phyloP scores from a whole-genome alignment of 2,113 vertebrate genomes.

The Passerina amoena region DNA sequence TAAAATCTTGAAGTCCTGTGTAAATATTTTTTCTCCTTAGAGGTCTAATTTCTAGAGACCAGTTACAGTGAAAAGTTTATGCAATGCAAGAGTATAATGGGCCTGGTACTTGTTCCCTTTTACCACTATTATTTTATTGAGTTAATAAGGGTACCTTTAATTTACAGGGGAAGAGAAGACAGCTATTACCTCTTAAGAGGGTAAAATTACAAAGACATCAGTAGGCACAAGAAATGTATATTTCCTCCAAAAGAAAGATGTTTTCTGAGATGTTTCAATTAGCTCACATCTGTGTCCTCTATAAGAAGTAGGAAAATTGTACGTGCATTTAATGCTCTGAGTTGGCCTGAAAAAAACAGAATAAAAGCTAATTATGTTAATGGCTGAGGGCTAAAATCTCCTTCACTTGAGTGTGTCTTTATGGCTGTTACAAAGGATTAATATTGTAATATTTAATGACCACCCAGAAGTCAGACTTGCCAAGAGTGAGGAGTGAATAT shows the following conservation, averaged over 20 bases:
- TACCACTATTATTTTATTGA: neutral
- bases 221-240: neutral
- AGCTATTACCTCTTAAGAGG: neutral
- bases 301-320: neutral
- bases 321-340: neutral
- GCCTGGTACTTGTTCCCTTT: neutral
- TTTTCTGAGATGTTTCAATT: neutral
- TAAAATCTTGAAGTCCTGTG: neutral
- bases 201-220: neutral
- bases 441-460: neutral
- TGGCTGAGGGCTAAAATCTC: neutral
- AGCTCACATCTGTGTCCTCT: neutral
- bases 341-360: neutral
- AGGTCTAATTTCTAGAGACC: neutral
- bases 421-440: neutral
- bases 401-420: neutral
- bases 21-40: neutral
- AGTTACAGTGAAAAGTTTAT: neutral
- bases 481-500: neutral
- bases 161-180: neutral
- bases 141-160: neutral
- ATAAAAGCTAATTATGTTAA: conserved; percentile 23
- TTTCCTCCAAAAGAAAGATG: neutral
- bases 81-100: neutral
- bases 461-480: neutral